phyloP scores from a whole-genome alignment of 2,113 vertebrate genomes.

The Phalacrocorax carbo region DNA sequence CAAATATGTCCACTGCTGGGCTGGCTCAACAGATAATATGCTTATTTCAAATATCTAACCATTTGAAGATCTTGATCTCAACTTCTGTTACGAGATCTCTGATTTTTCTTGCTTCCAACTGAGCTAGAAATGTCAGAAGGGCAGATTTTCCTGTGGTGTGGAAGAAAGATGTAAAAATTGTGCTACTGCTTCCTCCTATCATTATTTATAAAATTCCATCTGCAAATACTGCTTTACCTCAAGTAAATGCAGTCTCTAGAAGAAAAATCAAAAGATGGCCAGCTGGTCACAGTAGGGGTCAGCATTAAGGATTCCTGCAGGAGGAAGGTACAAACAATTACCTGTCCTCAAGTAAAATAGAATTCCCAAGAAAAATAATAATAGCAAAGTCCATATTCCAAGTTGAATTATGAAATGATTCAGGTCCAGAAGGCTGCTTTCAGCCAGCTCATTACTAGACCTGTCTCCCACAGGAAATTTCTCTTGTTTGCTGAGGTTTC shows the following conservation, averaged over 20 bases:
- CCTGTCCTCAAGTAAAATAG: neutral
- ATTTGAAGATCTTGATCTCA: neutral
- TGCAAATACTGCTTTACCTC: neutral
- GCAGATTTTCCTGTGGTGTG: neutral
- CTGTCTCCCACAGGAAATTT: neutral
- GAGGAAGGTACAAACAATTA: neutral
- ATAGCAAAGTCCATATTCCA: neutral
- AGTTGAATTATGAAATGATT: neutral
- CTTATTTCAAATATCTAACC: neutral
- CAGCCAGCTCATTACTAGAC: neutral
- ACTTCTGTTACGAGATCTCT: neutral
- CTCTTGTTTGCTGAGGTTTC: neutral
- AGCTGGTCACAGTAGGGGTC: constrained; percentile 15
- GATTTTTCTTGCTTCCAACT: constrained; percentile 8
- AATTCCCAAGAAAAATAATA: neutral
- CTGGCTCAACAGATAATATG: neutral
- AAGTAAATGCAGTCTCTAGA: neutral
- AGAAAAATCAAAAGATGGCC: neutral
- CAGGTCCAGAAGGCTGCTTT: neutral
- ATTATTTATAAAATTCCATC: neutral
- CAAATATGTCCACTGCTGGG: neutral
- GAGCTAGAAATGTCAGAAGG: neutral
- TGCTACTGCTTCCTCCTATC: neutral
- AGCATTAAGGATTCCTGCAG: neutral
- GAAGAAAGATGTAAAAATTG: neutral